A percentile compares a stretch with the other conserved stretches of the same genome.
These are phyloP conservation scores for Dissostichus mawsoni DNA, from an alignment of 2,113 vertebrate genomes.

Conservation along the genomic window DNA sequence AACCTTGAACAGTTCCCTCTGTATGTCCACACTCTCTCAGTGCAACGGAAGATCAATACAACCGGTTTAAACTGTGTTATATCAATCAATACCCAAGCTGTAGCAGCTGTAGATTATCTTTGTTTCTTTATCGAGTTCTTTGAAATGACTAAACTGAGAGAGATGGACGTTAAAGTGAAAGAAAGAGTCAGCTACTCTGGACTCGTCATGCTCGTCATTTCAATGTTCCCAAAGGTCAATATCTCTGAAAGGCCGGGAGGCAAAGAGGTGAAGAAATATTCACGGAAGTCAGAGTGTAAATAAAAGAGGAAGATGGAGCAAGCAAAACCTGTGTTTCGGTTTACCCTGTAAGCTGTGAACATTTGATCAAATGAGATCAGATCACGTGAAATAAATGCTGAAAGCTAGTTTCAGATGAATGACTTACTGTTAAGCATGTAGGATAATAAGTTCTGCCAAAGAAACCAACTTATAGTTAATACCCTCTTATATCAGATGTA, in stretches of 20 bases:
- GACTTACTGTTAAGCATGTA: not conserved
- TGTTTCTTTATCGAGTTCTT: slow-evolving; percentile 50
- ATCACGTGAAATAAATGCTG: not conserved
- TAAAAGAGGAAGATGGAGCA: slow-evolving; percentile 19
- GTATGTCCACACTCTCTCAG: slow-evolving; percentile 7
- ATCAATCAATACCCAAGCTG: slow-evolving; percentile 36
- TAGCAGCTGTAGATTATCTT: slow-evolving; percentile 47
- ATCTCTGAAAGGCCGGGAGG: slow-evolving; percentile 40
- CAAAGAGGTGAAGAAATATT: slow-evolving; percentile 37
- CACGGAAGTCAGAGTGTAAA: slow-evolving; percentile 12
- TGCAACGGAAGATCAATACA: slow-evolving; percentile 45
- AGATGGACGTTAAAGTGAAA: slow-evolving; percentile 58
- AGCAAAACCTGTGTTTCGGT: too few relatives aligned
- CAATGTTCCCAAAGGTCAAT: slow-evolving; percentile 61
- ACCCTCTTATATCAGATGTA: not conserved
- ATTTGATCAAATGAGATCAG: not conserved
- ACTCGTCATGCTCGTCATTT: slow-evolving; percentile 62
- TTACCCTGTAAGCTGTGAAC: not conserved
- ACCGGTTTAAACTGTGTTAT: slow-evolving; percentile 31
- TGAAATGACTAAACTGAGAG: slow-evolving; percentile 39
- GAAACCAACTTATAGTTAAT: not conserved
- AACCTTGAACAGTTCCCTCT: slow-evolving; percentile 13
- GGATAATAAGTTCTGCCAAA: not conserved
- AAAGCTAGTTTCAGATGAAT: not conserved
- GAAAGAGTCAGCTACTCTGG: slow-evolving; percentile 35